Conservation (phyloP, 2,888 invertebrate species). For the Lepidochrysops patricia region DNA sequence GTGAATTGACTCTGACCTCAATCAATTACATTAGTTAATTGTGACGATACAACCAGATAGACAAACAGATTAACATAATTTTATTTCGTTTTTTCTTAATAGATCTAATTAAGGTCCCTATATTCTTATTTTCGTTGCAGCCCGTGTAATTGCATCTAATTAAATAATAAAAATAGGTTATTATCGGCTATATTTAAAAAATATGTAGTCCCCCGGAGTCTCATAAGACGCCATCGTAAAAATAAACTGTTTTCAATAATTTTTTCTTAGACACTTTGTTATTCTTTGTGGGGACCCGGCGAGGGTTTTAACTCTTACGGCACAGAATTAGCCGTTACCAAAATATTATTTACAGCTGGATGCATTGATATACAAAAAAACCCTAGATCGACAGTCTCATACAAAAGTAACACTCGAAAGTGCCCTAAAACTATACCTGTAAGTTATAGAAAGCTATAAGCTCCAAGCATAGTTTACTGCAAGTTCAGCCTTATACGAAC, state of each 20-base stretch:
- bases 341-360: slow-evolving; percentile 4
- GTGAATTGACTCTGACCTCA: no score
- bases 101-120: no score
- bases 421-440: no score
- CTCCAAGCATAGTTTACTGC: no score
- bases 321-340: not conserved
- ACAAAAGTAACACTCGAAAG: no score
- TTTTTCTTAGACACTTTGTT: not conserved
- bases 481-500: no score
- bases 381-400: no score
- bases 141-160: not conserved
- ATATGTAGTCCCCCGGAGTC: not conserved
- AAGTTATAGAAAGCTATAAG: no score
- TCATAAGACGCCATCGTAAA: not conserved
- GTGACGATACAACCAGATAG: no score
- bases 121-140: not conserved
- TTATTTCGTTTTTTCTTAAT: no score
- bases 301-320: not conserved
- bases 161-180: not conserved
- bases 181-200: not conserved
- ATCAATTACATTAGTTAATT: no score
- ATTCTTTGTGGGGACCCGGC: not conserved
- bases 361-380: no score
- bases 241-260: slow-evolving; percentile 2
- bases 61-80: not conserved